These are phyloP conservation scores for Trachymyrmex septentrionalis DNA, from an alignment of 1,140 invertebrate species.

Conservation along the genomic window DNA sequence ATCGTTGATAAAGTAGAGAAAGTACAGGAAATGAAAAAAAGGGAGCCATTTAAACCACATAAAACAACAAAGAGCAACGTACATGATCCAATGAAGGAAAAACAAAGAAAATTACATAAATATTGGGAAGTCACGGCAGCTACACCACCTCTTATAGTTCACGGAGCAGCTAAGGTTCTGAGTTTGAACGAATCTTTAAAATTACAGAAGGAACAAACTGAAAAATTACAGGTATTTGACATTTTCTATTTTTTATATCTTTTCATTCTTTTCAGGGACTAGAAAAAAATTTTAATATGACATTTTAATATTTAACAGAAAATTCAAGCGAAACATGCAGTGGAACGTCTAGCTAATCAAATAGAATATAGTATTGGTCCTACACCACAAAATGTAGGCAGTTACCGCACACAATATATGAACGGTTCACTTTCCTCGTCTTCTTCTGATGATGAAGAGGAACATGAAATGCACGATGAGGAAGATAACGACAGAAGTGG, in stretches of 20 bases:
- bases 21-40: slow-evolving; percentile 80
- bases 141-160: slow-evolving; percentile 87
- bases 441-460: slow-evolving; percentile 82
- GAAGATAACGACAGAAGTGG: slow-evolving; percentile 84
- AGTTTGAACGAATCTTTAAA: slow-evolving; percentile 88
- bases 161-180: slow-evolving; percentile 87
- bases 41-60: slow-evolving; percentile 88
- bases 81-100: slow-evolving; percentile 89
- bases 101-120: slow-evolving; percentile 87
- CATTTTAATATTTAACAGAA: slow-evolving; percentile 73
- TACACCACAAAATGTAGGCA: slow-evolving; percentile 69
- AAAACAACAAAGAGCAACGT: slow-evolving; percentile 89
- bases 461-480: slow-evolving; percentile 84
- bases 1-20: slow-evolving; percentile 88
- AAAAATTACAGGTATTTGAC: slow-evolving; percentile 82
- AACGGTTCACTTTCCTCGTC: slow-evolving; percentile 65
- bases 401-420: slow-evolving; percentile 73
- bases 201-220: slow-evolving; percentile 86
- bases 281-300: slow-evolving; percentile 22
- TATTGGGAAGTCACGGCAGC: slow-evolving; percentile 91
- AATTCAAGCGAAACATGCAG: slow-evolving; percentile 85
- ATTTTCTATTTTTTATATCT: not conserved
- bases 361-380: slow-evolving; percentile 73
- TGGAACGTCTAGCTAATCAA: slow-evolving; percentile 83
- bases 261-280: not conserved